These are phyloP conservation scores for Hoplostethus mediterraneus DNA, from an alignment of 2,797 vertebrate species.

Conservation along the genomic window DNA sequence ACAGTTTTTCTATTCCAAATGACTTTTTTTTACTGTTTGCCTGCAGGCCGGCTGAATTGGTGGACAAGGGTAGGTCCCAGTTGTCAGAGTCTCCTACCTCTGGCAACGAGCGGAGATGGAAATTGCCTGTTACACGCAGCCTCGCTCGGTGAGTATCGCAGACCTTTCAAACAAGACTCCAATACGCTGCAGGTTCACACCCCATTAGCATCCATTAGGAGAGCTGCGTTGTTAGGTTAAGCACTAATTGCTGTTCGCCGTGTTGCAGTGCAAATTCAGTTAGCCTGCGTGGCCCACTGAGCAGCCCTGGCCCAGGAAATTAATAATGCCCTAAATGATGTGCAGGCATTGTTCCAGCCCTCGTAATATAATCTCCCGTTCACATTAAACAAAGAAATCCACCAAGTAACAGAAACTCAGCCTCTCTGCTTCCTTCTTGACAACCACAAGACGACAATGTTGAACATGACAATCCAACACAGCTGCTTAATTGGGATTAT, in stretches of 20 bases:
- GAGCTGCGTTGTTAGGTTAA: slow-evolving; percentile 46
- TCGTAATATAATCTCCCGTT: slow-evolving; percentile 13
- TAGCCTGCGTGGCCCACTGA: slow-evolving; percentile 47
- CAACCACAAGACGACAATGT: not conserved
- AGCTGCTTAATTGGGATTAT: not conserved
- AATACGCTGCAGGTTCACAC: slow-evolving; percentile 29
- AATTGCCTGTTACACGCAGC: slow-evolving; percentile 97
- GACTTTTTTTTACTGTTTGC: slow-evolving; percentile 8
- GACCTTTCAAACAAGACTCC: slow-evolving; percentile 28
- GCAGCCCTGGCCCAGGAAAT: slow-evolving; percentile 45
- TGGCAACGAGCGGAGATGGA: slow-evolving; percentile 96
- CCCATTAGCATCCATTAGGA: slow-evolving; percentile 59
- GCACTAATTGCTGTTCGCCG: slow-evolving; percentile 59
- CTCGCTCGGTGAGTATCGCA: slow-evolving; percentile 89
- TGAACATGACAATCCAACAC: not conserved
- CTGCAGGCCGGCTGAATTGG: slow-evolving; percentile 95
- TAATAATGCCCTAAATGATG: slow-evolving; percentile 49
- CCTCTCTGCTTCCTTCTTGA: not conserved
- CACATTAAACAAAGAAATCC: not conserved
- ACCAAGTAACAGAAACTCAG: not conserved
- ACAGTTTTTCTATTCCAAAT: slow-evolving; percentile 18
- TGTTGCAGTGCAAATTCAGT: slow-evolving; percentile 40
- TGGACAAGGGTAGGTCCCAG: slow-evolving; percentile 93
- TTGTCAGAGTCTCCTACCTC: slow-evolving; percentile 92
- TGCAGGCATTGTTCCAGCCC: slow-evolving; percentile 28